Base-by-base conservation (phyloP, 64 coral and sea anemone genomes). In the Montipora capricornis region DNA sequence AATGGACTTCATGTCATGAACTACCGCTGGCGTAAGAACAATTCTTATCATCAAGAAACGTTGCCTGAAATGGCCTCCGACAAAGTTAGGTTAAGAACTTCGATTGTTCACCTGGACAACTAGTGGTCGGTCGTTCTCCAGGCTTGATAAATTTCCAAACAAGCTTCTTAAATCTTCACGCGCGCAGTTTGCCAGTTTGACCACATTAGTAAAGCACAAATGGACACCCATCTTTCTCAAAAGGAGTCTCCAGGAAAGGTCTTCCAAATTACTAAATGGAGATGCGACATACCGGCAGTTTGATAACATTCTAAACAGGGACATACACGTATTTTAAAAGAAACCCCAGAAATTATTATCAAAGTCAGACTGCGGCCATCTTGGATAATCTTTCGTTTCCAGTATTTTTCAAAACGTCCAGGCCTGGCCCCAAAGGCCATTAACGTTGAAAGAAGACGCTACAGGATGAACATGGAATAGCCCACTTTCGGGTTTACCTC, bases 221-320 rank as follows among this genome's bases (percentile, higher is more conserved):
- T 86, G 62, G 14, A 86, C 82, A 71, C 82, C 82, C 3, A 86
- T 10, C 17, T 86, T 71, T 3, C 82, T 86, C 24, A 86, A 50
- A 71, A 86, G 82, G 3, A 86, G 44, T 17, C 82, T 86, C 82
- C 82, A 86, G 46, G 82, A 86, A 13, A 86, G 82, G 50, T 86
- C 82, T 86, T 86, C 62, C 8, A 86, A 68, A 86, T 50, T 86
- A 9, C 64, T 5, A 22, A 73, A 86, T 48, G 82, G 82, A 8
- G 82, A 86, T 19, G 64, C 82, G 66, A 86, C 12, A 50, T 86
- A 86, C 10, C 82, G 64, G 47, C 82, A 86, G 60, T 73, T 86
- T 20, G 82, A 86, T 13, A 86, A 46, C 70, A 86, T 50, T 66
- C 71, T 86, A 3, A 86, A 49, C 11, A 45, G 8, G n/a, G 82